Conservation (phyloP, 2,113 vertebrate species). For the Bufo gargarizans region DNA sequence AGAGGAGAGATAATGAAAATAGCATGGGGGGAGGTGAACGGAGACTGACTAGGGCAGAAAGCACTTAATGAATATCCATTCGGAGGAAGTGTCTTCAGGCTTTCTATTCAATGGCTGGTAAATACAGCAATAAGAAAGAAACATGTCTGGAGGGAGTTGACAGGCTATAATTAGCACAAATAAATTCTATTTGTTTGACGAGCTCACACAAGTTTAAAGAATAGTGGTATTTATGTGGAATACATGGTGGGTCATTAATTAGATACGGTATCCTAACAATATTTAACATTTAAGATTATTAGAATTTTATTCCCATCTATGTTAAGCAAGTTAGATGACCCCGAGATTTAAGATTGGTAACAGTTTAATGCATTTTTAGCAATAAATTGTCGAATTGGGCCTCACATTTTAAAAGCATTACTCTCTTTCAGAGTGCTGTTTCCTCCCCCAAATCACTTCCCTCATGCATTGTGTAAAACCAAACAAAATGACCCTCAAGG, state of each 20-base stretch:
- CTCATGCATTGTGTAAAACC: slow-evolving; percentile 56
- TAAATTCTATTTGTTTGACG: slow-evolving; percentile 59
- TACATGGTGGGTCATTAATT: neutral
- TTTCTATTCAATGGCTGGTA: slow-evolving; percentile 58
- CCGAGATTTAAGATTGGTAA: neutral
- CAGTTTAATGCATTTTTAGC: slow-evolving; percentile 39
- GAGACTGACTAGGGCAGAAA: slow-evolving; percentile 25
- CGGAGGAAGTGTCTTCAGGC: slow-evolving; percentile 51
- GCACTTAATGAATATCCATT: slow-evolving; percentile 53
- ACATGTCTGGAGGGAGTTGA: slow-evolving; percentile 46
- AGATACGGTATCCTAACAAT: slow-evolving; percentile 34
- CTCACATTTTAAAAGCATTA: neutral
- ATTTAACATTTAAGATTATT: neutral
- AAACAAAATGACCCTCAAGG: slow-evolving; percentile 64
- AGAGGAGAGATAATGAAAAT: slow-evolving; percentile 48
- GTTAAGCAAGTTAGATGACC: neutral
- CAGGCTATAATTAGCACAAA: slow-evolving; percentile 54
- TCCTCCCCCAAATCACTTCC: slow-evolving; percentile 56
- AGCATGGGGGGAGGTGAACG: slow-evolving; percentile 45
- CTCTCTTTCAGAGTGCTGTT: slow-evolving; percentile 55
- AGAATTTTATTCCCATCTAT: neutral
- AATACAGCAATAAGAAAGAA: slow-evolving; percentile 54
- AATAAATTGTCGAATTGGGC: slow-evolving; percentile 5
- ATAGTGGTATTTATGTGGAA: slow-evolving; percentile 48
- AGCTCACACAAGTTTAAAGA: slow-evolving; percentile 58